These are phyloP conservation scores for Nephrotoma flavescens DNA, from an alignment of 2,888 invertebrate genomes.

Conservation along the genomic window DNA sequence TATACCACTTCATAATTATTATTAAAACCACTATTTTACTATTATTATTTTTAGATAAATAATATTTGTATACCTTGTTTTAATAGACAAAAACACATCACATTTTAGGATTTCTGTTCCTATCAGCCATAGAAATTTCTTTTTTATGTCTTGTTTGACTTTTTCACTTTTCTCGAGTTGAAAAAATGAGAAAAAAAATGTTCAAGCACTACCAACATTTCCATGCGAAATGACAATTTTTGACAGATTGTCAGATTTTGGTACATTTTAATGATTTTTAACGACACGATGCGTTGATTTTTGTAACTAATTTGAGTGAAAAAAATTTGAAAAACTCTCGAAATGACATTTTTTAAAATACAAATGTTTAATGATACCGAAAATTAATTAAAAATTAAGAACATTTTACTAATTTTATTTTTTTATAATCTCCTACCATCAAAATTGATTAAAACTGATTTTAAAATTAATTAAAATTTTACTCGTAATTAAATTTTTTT, in stretches of 20 bases:
- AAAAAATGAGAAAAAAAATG: background rate
- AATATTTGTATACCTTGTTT: conserved; percentile 16
- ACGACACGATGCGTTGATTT: background rate
- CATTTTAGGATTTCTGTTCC: conserved; percentile 18
- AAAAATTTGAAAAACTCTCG: background rate
- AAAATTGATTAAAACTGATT: too few relatives aligned
- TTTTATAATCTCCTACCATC: too few relatives aligned
- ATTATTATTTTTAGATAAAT: background rate
- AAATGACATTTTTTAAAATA: too few relatives aligned
- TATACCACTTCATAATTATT: background rate
- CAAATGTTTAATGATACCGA: too few relatives aligned
- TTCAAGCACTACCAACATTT: background rate
- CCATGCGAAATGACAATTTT: background rate
- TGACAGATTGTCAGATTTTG: background rate
- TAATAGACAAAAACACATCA: conserved; percentile 19
- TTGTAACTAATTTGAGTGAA: background rate
- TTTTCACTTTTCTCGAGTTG: background rate
- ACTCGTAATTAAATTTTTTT: too few relatives aligned
- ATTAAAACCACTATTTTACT: background rate
- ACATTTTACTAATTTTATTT: too few relatives aligned
- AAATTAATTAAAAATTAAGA: too few relatives aligned
- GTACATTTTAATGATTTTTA: background rate
- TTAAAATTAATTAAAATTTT: too few relatives aligned
- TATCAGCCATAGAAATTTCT: conserved; percentile 16
- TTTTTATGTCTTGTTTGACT: conserved; percentile 7